Base-by-base conservation (phyloP, 30 jellyfish, hydroid and myxozoan species). In the Calvadosia cruxmelitensis region DNA sequence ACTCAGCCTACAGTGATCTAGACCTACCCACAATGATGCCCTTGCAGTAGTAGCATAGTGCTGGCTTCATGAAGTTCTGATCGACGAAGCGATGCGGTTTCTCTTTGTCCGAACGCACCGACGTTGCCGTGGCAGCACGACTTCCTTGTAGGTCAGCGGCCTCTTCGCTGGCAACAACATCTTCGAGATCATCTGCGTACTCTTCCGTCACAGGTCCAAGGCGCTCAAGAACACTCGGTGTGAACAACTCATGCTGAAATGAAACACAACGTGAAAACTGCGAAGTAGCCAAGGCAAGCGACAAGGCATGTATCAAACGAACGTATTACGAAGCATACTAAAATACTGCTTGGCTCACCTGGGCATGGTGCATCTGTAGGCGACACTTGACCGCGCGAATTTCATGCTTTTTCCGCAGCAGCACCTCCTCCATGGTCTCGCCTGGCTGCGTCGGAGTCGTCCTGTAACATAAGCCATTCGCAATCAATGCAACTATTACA, bases 171-270 rank as follows among this genome's bases (percentile, higher is more conserved):
- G 76, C 93, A 2, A 79, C 66, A 31, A 78, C 68, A 2, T 80
- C 73, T 27, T 77, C 83, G 0, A 68, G 31, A n/a, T 89, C 98
- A 34, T 68, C 69, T 1, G 92, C 80, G 71, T 75, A 63, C 24
- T 89, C 86, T n/a, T 67, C 95, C 15, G 98, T 83, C 20, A 79
- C 67, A n/a, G 98, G 98, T 27, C 95, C 98, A 2, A 89, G 76
- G 34, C 49, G 61, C 16, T 81, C 92, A 3, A 77, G 62, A 36
- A 81, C 74, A 0, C 72, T 87, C 5, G 93, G 91, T 2, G 98
- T 76, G 64, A 75, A 83, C 0, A 89, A 67, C 36, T 84, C 77
- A 86, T 78, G 75, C 92, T 89, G 81, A 5, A 42, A 42, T 5
- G 10, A 42, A 42, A 42, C 20, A n/a, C n/a, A n/a, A n/a, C n/a